phyloP scores from a whole-genome alignment of 2,888 invertebrate genomes.

The Tachina fera region DNA sequence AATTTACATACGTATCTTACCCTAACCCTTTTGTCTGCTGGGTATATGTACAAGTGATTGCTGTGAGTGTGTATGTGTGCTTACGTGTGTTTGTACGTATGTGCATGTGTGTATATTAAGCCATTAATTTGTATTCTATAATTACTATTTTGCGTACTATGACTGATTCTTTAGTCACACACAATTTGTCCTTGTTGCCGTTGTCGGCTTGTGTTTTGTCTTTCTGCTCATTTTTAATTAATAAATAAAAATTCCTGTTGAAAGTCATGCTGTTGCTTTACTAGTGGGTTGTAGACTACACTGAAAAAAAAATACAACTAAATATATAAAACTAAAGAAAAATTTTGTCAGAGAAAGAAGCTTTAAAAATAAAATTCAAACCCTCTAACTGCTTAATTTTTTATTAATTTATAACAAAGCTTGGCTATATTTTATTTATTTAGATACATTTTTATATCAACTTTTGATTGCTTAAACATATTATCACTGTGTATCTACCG shows the following conservation, averaged over 20 bases:
- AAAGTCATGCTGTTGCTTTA: slow-evolving; percentile 40
- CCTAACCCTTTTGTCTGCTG: neutral
- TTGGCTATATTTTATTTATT: too few relatives aligned
- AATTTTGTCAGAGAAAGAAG: too few relatives aligned
- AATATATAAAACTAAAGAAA: too few relatives aligned
- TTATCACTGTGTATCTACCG: neutral
- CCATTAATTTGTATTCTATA: slow-evolving; percentile 58
- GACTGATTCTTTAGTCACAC: slow-evolving; percentile 43
- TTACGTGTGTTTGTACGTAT: neutral
- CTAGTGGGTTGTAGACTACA: neutral
- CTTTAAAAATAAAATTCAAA: too few relatives aligned
- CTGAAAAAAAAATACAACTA: neutral
- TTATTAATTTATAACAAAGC: too few relatives aligned
- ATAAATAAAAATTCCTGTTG: slow-evolving; percentile 23
- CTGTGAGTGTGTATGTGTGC: neutral
- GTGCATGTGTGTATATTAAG: neutral
- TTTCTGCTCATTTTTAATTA: neutral
- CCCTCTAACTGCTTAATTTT: too few relatives aligned
- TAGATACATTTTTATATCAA: neutral
- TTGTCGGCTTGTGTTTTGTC: neutral
- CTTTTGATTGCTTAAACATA: neutral
- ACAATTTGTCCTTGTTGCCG: slow-evolving; percentile 41
- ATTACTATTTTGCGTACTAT: slow-evolving; percentile 53
- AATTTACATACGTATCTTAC: neutral
- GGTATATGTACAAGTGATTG: neutral